Evolutionary conservation across 1,140 invertebrate species (phyloP), one percentile per base, ranked within the genome.

Genomic region (Aphis gossypii): DNA sequence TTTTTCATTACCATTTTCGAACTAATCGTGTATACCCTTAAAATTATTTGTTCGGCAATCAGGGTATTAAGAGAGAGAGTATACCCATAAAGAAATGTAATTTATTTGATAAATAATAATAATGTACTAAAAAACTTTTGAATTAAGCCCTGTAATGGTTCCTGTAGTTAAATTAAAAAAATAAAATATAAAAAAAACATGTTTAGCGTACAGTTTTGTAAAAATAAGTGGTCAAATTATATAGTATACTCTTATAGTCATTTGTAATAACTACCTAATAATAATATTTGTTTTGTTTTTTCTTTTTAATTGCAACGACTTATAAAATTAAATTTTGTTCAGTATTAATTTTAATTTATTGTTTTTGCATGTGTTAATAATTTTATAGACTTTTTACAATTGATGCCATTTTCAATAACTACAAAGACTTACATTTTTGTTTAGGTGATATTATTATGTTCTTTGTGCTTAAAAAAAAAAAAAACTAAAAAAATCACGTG

Each of bases 331-430:
- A 92, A 41, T 92, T 92, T 84, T 54, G 46, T 87, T 87, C 82
- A 84, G 84, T 87, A 87, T 90, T 90, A 90, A 90, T 90, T 90
- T 90, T 68, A 90, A n/a, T 90, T 90, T 90, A 90, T 90, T 68
- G 89, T 90, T 90, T 90, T 90, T 68, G 89, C 89, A 90, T 90
- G 89, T 90, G 56, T 60, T 90, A 90, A 89, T 89, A 60, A 90
- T 90, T 60, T 90, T 90, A 90, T 90, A 90, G 89, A 90, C 54
- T 90, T 90, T 87, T 90, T 90, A 56, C 11, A 90, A 68, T 68
- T 90, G 89, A 90, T 90, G 89, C 89, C 89, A 90, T 90, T 90
- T 90, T 68, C 23, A 68, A 90, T 68, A 90, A 90, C n/a, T 90
- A 90, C 89, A 90, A 90, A 90, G 89, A 90, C 89, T 90, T 87